A percentile compares a stretch with the other conserved stretches of the same genome.
Conservation (phyloP, 2,888 invertebrate genomes). For the Allygus modestus region DNA sequence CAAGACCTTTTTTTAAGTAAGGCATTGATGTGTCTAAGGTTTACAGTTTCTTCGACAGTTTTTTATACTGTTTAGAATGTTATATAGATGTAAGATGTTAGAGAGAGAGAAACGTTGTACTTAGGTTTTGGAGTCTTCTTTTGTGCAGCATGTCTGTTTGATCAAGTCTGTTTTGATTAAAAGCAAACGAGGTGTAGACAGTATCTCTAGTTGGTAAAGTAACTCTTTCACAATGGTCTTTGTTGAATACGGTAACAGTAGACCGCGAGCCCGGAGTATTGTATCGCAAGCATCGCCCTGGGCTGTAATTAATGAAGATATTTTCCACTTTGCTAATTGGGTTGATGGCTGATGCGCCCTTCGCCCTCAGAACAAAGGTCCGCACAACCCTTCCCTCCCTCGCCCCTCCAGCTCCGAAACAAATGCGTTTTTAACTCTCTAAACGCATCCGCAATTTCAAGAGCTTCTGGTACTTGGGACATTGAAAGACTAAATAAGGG, state of each 20-base stretch:
- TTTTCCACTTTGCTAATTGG: constrained; percentile 43
- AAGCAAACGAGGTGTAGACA: no score
- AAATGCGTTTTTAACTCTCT: constrained; percentile 43
- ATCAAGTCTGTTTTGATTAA: no score
- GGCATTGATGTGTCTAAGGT: no score
- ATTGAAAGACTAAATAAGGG: constrained; percentile 26
- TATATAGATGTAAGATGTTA: no score
- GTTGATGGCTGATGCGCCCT: constrained; percentile 37
- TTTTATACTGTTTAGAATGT: no score
- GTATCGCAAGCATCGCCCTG: neutral
- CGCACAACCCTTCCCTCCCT: neutral
- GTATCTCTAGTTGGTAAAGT: no score
- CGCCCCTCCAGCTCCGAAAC: neutral
- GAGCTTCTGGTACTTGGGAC: constrained; percentile 16
- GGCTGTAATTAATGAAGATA: constrained; percentile 31
- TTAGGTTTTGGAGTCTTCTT: no score
- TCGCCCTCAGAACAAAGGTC: constrained; percentile 22
- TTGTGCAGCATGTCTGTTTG: no score
- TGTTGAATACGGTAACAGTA: neutral
- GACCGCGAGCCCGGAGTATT: constrained; percentile 10
- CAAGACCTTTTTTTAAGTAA: no score
- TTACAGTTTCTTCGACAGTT: no score
- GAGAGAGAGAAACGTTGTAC: no score
- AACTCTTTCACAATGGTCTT: no score
- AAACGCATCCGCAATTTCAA: constrained; percentile 31